A percentile compares a stretch with the other conserved stretches of the same genome.
phyloP scores from a whole-genome alignment of 2,888 invertebrate genomes.

The Tinea trinotella region DNA sequence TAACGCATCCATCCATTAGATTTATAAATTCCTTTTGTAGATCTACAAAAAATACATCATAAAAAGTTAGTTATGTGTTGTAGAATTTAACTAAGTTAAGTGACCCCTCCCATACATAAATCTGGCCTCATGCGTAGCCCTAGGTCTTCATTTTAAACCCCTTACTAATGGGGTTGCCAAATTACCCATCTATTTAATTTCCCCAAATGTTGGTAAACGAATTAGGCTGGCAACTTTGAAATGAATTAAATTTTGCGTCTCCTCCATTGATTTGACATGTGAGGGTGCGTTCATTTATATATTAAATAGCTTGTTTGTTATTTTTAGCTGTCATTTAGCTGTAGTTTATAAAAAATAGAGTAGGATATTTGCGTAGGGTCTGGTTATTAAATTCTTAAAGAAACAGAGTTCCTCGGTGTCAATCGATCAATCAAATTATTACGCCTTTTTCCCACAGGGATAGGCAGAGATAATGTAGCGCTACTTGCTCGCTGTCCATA shows the following conservation, averaged over 20 bases:
- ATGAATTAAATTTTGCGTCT: conserved; percentile 63
- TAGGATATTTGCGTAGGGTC: too few species aligned
- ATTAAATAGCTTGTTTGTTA: too few species aligned
- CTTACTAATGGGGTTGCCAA: conserved; percentile 61
- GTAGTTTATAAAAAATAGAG: too few species aligned
- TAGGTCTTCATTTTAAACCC: conserved; percentile 43
- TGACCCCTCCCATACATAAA: conserved; percentile 43
- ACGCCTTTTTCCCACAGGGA: too few species aligned
- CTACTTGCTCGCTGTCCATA: too few species aligned
- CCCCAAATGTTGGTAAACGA: conserved; percentile 58
- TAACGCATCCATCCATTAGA: too few species aligned
- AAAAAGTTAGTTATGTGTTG: not conserved
- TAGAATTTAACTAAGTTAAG: conserved; percentile 35
- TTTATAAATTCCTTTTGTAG: too few species aligned
- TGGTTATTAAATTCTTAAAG: too few species aligned
- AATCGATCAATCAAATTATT: too few species aligned
- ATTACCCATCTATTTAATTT: conserved; percentile 72
- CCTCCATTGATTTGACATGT: conserved; percentile 51
- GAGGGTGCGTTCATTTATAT: conserved; percentile 1
- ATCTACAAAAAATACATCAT: not conserved
- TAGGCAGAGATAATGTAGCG: too few species aligned
- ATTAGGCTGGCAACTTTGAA: conserved; percentile 67
- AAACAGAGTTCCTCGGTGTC: too few species aligned
- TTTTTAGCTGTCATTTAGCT: too few species aligned
- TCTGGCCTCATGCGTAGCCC: conserved; percentile 44